Conservation (phyloP, 2,797 vertebrate genomes). For the Anas acuta region DNA sequence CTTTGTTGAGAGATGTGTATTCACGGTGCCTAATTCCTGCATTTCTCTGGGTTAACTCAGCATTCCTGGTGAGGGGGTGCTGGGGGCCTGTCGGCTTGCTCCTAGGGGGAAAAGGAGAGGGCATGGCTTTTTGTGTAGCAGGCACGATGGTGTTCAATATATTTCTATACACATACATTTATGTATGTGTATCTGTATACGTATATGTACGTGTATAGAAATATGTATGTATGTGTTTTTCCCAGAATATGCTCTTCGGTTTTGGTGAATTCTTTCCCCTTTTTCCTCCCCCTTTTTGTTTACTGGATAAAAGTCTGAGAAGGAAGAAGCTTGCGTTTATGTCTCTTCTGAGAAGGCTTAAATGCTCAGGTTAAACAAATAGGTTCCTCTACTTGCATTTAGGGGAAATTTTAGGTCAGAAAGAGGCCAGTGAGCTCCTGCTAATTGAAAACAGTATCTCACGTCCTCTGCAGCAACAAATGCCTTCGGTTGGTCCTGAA, state of each 20-base stretch:
- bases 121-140: neutral
- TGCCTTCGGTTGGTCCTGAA: neutral
- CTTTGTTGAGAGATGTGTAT: neutral
- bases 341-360: conserved; percentile 15
- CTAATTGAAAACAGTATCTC: conserved; percentile 27
- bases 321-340: neutral
- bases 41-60: neutral
- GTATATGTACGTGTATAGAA: too few species aligned
- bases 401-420: conserved; percentile 10
- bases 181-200: neutral
- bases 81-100: neutral
- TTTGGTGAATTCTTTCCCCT: neutral
- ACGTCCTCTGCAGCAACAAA: neutral
- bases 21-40: neutral
- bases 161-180: neutral
- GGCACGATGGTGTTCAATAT: neutral
- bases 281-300: neutral
- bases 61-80: neutral
- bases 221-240: too few species aligned
- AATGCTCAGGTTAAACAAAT: conserved; percentile 45
- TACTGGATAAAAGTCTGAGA: neutral
- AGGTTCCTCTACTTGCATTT: neutral
- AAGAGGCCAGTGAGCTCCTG: neutral
- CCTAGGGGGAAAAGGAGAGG: fast-evolving
- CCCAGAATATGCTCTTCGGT: fast-evolving